These are phyloP conservation scores for Nematopogon swammerdamellus DNA, from an alignment of 2,888 invertebrate species.

Conservation along the genomic window DNA sequence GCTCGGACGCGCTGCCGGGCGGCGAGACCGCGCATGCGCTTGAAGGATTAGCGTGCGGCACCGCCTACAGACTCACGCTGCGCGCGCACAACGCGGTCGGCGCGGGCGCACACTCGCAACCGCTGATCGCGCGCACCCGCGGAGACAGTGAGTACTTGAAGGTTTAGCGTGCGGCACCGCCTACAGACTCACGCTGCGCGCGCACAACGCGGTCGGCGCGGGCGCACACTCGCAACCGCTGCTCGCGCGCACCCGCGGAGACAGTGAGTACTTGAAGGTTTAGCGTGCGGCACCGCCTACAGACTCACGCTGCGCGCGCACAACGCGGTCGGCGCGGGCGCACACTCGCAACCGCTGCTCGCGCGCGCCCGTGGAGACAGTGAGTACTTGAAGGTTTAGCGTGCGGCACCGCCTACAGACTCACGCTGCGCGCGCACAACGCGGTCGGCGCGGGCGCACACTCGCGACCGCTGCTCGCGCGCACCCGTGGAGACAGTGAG, in stretches of 20 bases:
- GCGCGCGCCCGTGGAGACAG: conserved; percentile 65
- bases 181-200: conserved; percentile 64
- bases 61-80: conserved; percentile 63
- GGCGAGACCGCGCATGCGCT: conserved; percentile 43
- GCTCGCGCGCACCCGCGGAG: conserved; percentile 62
- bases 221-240: conserved; percentile 60
- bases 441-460: conserved; percentile 64
- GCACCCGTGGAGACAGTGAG: conserved; percentile 63
- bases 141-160: conserved; percentile 59
- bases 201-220: conserved; percentile 65
- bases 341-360: conserved; percentile 53
- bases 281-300: conserved; percentile 70
- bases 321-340: conserved; percentile 66
- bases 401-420: conserved; percentile 68
- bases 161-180: conserved; percentile 68
- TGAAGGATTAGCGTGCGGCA: conserved; percentile 67
- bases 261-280: conserved; percentile 55
- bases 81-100: conserved; percentile 68
- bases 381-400: conserved; percentile 56
- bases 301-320: conserved; percentile 64
- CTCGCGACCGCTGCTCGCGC: conserved; percentile 52
- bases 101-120: conserved; percentile 58
- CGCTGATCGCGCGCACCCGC: conserved; percentile 58
- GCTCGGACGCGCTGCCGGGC: conserved; percentile 7
- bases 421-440: conserved; percentile 66